phyloP scores from a whole-genome alignment of 2,113 vertebrate species.

The Tylochromis polylepis region DNA sequence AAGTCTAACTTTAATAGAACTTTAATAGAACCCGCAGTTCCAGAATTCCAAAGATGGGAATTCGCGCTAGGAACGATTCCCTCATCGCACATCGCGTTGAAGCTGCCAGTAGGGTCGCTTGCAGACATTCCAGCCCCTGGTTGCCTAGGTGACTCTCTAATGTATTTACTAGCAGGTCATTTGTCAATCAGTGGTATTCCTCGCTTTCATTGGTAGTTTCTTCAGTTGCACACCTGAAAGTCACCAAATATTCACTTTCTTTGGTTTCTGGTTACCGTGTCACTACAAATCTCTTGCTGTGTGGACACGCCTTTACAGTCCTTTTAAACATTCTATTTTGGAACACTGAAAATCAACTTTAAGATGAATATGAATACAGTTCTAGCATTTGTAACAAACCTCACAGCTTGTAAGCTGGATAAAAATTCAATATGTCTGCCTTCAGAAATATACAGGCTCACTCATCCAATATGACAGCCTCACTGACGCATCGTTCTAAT shows the following conservation, averaged over 20 bases:
- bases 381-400: not conserved
- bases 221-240: not conserved
- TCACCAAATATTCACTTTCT: not conserved
- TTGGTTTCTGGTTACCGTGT: not conserved
- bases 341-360: not conserved
- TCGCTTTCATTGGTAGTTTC: not conserved
- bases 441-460: not conserved
- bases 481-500: not conserved
- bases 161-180: too few species aligned
- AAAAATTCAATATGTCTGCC: accelerated
- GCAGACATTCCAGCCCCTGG: too few species aligned
- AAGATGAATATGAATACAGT: not conserved
- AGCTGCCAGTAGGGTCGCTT: too few species aligned
- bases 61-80: too few species aligned
- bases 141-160: too few species aligned
- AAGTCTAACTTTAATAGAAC: too few species aligned
- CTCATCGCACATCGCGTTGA: too few species aligned
- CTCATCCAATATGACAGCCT: not conserved
- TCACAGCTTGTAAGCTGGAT: not conserved
- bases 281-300: not conserved
- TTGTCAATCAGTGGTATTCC: not conserved
- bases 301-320: not conserved
- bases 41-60: too few species aligned
- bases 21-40: too few species aligned
- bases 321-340: not conserved